phyloP scores from a whole-genome alignment of 1,140 invertebrate genomes.

The Tribolium madens region DNA sequence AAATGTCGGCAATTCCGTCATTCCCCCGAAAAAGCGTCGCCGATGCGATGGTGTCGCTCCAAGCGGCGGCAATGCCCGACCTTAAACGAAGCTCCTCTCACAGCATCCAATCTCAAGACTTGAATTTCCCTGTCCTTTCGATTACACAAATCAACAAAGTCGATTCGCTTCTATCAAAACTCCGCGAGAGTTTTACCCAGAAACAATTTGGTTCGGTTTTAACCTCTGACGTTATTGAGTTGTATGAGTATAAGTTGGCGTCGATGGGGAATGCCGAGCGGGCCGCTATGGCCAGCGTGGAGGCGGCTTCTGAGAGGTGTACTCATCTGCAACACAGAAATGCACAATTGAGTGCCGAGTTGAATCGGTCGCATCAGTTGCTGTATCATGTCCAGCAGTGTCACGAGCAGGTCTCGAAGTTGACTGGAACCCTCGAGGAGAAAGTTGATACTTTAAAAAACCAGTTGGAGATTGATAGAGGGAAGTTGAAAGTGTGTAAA shows the following conservation, averaged over 20 bases:
- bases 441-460: conserved; percentile 39
- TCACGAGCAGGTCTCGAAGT: conserved; percentile 64
- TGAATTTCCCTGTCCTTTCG: conserved; percentile 9
- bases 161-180: conserved; percentile 7
- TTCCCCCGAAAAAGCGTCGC: conserved; percentile 67
- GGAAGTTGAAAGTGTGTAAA: conserved; percentile 47
- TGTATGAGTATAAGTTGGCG: conserved; percentile 76
- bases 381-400: conserved; percentile 68
- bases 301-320: conserved; percentile 68
- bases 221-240: conserved; percentile 77
- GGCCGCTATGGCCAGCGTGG: conserved; percentile 67
- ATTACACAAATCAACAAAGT: conserved; percentile 18
- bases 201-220: conserved; percentile 62
- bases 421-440: conserved; percentile 45
- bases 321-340: conserved; percentile 68
- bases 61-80: conserved; percentile 55
- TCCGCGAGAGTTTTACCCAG: not conserved
- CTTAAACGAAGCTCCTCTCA: not conserved
- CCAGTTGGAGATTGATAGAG: conserved; percentile 53
- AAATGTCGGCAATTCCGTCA: conserved; percentile 64
- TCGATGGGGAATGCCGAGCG: conserved; percentile 69
- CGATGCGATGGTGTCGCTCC: conserved; percentile 66
- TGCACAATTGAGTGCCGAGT: conserved; percentile 67
- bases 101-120: not conserved
- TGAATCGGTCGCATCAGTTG: conserved; percentile 68